These are phyloP conservation scores for Drosophila hydei DNA, from an alignment of 1,140 invertebrate species.

Conservation along the genomic window DNA sequence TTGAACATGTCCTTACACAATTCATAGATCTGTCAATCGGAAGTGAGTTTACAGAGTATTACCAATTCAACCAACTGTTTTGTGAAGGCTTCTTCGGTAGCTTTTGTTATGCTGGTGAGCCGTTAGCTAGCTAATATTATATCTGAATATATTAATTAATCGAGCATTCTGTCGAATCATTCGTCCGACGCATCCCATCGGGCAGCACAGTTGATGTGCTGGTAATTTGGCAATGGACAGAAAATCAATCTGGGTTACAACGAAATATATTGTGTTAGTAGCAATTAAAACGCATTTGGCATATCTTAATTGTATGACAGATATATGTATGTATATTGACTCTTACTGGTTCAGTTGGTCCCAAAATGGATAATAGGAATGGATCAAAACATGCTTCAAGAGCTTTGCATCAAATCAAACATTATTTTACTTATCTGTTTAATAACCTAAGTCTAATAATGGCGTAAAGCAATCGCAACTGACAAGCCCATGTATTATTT, in stretches of 20 bases:
- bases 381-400: too few species aligned
- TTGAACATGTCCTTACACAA: too few species aligned
- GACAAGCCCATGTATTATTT: too few species aligned
- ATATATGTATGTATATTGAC: neutral
- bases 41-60: neutral
- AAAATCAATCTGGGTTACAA: conserved; percentile 10
- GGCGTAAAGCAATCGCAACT: too few species aligned
- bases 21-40: too few species aligned
- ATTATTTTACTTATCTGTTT: too few species aligned
- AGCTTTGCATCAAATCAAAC: too few species aligned
- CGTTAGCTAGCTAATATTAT: conserved; percentile 27
- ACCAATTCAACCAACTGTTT: neutral
- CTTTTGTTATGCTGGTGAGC: neutral
- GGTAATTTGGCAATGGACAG: conserved; percentile 3
- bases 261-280: neutral
- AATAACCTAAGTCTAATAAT: too few species aligned
- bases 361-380: too few species aligned
- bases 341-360: too few species aligned
- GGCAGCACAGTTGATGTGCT: neutral
- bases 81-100: too few species aligned
- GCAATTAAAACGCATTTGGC: neutral
- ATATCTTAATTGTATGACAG: neutral
- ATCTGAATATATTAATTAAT: conserved; percentile 35
- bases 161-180: conserved; percentile 21
- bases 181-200: neutral